Evolutionary conservation across 1,140 invertebrate genomes (phyloP), one percentile per base, ranked within the genome.

Genomic region (Phymorhynchus buccinoides): DNA sequence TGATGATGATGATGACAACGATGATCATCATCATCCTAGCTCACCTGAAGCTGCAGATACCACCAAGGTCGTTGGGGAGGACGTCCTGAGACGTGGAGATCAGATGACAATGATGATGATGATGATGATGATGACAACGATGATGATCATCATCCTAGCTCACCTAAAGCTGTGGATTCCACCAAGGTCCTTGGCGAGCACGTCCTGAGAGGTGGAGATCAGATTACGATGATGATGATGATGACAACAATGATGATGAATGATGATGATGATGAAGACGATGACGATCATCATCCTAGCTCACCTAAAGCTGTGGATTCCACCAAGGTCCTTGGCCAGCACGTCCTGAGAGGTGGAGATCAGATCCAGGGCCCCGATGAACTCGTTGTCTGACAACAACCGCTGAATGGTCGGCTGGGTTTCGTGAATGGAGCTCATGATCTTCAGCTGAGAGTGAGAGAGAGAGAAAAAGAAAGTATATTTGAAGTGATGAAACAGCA

Each of bases 321-420:
- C 98, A 84, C 96, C 96, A 32, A 99, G 94, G 92, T 99, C 97
- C 88, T 97, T 96, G 6, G 95, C 94, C 22, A 99, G 94, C 85
- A 99, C 96, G 94, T 99, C 98, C 94, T 99, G 98, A 1, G 98
- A 99, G 2, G 97, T 98, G 84, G 97, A 95, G 88, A 99, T 99
- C 73, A 99, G 95, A 94, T 99, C 99, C 66, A 99, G 94, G 1
- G 99, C 98, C 42, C 97, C 98, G 48, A 99, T 98, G 95, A 98
- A 99, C 94, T 99, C 98, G 87, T 97, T 97, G 12, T 97, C 98
- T 82, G 98, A 98, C 30, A 99, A 94, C 18, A 99, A 94, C 68
- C 98, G 94, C 92, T 99, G 98, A 90, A 99, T 97, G 91, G 97
- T 99, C 3, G 97, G 97, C 93, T 99, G 99, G 75, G 98, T 99